Evolutionary conservation across 1,140 invertebrate genomes (phyloP).

Genomic region (Pachypeltis micranthus): DNA sequence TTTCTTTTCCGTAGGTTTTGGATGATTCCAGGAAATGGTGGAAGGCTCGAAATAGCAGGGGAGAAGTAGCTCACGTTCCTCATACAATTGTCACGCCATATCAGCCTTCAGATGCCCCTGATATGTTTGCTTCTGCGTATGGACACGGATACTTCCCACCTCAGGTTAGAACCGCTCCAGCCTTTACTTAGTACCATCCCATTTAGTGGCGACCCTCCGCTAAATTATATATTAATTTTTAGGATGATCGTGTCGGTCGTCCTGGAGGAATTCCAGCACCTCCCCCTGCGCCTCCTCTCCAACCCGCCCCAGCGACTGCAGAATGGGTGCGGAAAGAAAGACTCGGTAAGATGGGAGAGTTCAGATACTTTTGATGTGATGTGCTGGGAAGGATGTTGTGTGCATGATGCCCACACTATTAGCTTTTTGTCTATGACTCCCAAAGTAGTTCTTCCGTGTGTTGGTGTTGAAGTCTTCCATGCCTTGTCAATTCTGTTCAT

Average conservation of each 20-base stretch:
- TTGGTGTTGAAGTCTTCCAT: neutral
- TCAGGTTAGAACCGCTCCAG: too few species aligned
- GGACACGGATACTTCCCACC: slow-evolving; percentile 36
- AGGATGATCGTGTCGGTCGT: slow-evolving; percentile 21
- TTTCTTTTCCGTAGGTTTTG: too few species aligned
- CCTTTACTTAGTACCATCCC: neutral
- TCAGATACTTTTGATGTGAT: slow-evolving; percentile 72
- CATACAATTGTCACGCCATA: slow-evolving; percentile 86
- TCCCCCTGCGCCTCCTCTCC: slow-evolving; percentile 37
- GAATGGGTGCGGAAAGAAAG: slow-evolving; percentile 77
- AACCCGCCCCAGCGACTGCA: slow-evolving; percentile 44
- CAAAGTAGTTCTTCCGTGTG: neutral
- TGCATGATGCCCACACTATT: neutral
- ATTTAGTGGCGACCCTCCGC: neutral
- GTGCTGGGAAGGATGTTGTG: slow-evolving; percentile 3
- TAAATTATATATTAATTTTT: neutral
- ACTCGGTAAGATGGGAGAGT: slow-evolving; percentile 89
- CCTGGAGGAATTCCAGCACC: slow-evolving; percentile 30
- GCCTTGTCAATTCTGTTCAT: neutral
- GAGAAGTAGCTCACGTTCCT: slow-evolving; percentile 85
- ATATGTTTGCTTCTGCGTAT: slow-evolving; percentile 62
- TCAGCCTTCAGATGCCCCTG: slow-evolving; percentile 39
- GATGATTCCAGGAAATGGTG: slow-evolving; percentile 97
- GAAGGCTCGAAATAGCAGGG: slow-evolving; percentile 84
- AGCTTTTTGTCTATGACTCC: neutral